phyloP scores from a whole-genome alignment of 2,797 vertebrate species.

The Pipistrellus nathusii region DNA sequence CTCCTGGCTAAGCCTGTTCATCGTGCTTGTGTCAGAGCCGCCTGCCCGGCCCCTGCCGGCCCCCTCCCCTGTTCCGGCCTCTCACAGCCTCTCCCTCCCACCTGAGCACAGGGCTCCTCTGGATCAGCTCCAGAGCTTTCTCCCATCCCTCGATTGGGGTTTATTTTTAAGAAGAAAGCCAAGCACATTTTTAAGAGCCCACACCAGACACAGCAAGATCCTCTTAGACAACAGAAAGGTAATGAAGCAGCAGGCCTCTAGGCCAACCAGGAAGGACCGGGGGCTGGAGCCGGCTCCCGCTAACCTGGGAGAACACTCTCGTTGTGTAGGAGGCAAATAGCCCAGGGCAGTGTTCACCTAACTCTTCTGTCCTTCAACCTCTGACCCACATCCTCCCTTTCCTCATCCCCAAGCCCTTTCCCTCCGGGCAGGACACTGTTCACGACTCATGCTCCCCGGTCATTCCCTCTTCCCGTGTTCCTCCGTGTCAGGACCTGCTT shows the following conservation, averaged over 20 bases:
- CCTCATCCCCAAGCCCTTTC: not conserved
- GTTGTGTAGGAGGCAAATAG: slow-evolving; percentile 24
- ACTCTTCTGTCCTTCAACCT: slow-evolving; percentile 10
- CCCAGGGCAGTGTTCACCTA: slow-evolving; percentile 50
- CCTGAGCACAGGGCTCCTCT: slow-evolving; percentile 66
- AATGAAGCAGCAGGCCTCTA: slow-evolving; percentile 53
- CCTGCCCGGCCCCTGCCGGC: not conserved
- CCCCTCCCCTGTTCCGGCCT: not conserved
- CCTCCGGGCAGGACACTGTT: not conserved
- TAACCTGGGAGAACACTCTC: not conserved
- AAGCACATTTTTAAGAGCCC: slow-evolving; percentile 80
- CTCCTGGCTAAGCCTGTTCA: not conserved
- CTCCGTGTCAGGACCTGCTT: not conserved
- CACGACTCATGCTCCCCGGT: rapidly evolving
- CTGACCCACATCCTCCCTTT: not conserved
- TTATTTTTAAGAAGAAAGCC: slow-evolving; percentile 83
- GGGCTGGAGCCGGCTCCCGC: not conserved
- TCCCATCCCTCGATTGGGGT: slow-evolving; percentile 79
- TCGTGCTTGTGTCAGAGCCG: not conserved
- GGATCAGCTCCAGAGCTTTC: slow-evolving; percentile 72
- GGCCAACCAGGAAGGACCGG: not conserved
- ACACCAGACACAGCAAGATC: slow-evolving; percentile 72
- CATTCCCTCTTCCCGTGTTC: not conserved
- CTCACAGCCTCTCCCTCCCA: slow-evolving; percentile 42
- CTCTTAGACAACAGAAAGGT: slow-evolving; percentile 62